Evolutionary conservation across 35 echinoderm and acorn worm genomes (phyloP).

Genomic region (Patiria miniata): DNA sequence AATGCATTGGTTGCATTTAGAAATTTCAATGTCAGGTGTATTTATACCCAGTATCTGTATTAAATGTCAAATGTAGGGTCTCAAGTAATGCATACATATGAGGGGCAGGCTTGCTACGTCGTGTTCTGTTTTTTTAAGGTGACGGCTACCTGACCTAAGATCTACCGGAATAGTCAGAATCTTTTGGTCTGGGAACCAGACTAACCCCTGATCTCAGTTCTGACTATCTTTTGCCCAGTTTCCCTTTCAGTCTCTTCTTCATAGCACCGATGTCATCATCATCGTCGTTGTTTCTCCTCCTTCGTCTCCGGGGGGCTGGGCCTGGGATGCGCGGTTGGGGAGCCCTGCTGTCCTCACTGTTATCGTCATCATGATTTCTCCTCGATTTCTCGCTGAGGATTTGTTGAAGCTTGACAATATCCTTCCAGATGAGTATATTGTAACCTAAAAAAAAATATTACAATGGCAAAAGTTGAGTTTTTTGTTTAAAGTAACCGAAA

Average conservation of each 20-base stretch:
- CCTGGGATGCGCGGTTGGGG: neutral
- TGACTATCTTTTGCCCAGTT: neutral
- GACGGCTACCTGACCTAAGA: no score
- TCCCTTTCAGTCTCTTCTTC: constrained; percentile 41
- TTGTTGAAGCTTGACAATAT: neutral
- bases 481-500: no score
- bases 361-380: neutral
- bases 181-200: no score
- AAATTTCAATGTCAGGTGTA: no score
- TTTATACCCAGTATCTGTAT: no score
- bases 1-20: no score
- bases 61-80: no score
- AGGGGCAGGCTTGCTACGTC: no score
- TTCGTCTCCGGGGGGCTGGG: neutral
- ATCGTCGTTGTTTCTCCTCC: neutral
- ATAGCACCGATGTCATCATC: constrained; percentile 40
- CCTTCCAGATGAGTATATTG: constrained; percentile 30
- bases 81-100: no score
- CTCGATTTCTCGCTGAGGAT: neutral
- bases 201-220: no score
- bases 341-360: neutral
- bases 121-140: no score
- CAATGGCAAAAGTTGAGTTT: neutral
- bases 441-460: neutral
- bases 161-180: no score